Conservation (phyloP, 2,113 vertebrate species). For the Phalacrocorax brasilianus region DNA sequence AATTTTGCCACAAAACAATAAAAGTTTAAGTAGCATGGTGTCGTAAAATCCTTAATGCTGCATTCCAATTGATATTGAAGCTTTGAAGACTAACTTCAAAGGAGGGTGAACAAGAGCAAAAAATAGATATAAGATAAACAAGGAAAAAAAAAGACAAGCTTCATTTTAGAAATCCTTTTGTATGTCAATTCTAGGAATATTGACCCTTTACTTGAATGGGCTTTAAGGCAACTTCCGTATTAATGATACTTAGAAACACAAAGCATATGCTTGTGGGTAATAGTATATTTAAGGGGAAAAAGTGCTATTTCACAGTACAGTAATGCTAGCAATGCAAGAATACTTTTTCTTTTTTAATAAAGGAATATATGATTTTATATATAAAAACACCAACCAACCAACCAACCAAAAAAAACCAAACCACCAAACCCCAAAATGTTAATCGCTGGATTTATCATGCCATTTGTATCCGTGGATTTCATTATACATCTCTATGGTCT, state of each 20-base stretch:
- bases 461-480: neutral
- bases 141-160: constrained; percentile 1
- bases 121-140: constrained; percentile 71
- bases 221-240: constrained; percentile 43
- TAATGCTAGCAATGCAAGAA: neutral
- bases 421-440: neutral
- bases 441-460: neutral
- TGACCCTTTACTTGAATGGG: constrained; percentile 24
- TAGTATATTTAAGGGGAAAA: neutral
- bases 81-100: constrained; percentile 72
- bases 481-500: neutral
- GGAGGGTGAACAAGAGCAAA: constrained; percentile 46
- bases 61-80: constrained; percentile 68
- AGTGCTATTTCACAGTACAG: neutral
- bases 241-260: constrained; percentile 45
- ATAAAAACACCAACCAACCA: neutral
- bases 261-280: constrained; percentile 36
- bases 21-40: constrained; percentile 82
- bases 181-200: constrained; percentile 35
- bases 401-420: no score
- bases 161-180: constrained; percentile 51
- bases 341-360: neutral
- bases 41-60: constrained; percentile 74
- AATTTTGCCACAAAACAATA: constrained; percentile 81
- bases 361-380: neutral